Evolutionary conservation across 2,888 invertebrate genomes (phyloP).

Genomic region (Euzetes globulus): DNA sequence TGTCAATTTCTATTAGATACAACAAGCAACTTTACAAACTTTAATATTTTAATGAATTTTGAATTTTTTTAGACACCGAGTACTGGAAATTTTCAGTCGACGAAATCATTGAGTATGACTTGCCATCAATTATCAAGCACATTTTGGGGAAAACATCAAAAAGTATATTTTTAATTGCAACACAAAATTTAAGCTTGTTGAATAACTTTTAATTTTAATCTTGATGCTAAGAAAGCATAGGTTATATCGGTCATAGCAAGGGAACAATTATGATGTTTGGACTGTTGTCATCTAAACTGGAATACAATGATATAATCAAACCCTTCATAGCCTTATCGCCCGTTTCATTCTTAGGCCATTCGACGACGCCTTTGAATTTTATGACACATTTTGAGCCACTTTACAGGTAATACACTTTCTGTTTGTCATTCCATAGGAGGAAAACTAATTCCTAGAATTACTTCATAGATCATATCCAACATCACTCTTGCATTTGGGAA

Average conservation of each 20-base stretch:
- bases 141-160: slow-evolving; percentile 16
- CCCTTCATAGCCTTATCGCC: slow-evolving; percentile 35
- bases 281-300: slow-evolving; percentile 15
- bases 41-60: not conserved
- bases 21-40: too few relatives aligned
- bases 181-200: too few relatives aligned
- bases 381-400: slow-evolving; percentile 3
- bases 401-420: not conserved
- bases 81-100: not conserved
- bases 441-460: too few relatives aligned
- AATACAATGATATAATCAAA: slow-evolving; percentile 29
- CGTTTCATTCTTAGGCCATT: slow-evolving; percentile 25
- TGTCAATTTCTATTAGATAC: too few relatives aligned
- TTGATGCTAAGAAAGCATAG: not conserved
- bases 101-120: not conserved
- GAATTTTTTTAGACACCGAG: not conserved
- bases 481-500: not conserved
- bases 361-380: slow-evolving; percentile 29
- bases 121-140: slow-evolving; percentile 19
- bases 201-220: too few relatives aligned
- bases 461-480: slow-evolving; percentile 19
- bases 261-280: slow-evolving; percentile 36
- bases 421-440: too few relatives aligned
- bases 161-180: slow-evolving; percentile 19
- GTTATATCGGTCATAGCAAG: slow-evolving; percentile 35